These are phyloP conservation scores for Mesitornis unicolor DNA, from an alignment of 2,113 vertebrate genomes.

Conservation along the genomic window DNA sequence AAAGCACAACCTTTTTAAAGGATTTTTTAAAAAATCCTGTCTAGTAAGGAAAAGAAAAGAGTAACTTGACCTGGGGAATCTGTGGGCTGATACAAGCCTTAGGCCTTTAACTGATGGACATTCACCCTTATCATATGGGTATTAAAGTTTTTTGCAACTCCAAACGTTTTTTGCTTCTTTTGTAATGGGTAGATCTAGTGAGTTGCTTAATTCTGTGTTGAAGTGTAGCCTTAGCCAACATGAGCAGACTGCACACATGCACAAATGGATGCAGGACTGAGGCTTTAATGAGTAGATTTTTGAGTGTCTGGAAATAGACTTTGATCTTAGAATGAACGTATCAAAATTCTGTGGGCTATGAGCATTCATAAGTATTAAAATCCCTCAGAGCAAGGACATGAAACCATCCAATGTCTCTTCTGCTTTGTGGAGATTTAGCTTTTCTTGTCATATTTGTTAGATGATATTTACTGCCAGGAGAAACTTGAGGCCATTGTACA, in stretches of 20 bases:
- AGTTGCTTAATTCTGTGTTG: neutral
- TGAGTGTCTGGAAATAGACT: neutral
- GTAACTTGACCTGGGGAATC: neutral
- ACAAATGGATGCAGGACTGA: neutral
- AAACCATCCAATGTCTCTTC: neutral
- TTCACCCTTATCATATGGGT: neutral
- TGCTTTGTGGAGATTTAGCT: neutral
- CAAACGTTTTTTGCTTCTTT: neutral
- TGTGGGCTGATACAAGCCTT: neutral
- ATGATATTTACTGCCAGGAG: neutral
- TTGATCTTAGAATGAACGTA: slow-evolving; percentile 12
- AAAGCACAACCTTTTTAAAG: neutral
- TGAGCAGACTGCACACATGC: neutral
- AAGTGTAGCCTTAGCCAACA: neutral
- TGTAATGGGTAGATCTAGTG: neutral
- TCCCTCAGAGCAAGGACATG: slow-evolving; percentile 7
- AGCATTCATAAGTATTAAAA: neutral
- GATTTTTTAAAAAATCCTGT: neutral
- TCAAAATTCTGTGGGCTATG: neutral
- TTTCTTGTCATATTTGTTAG: neutral
- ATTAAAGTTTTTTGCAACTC: neutral
- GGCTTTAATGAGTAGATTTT: neutral
- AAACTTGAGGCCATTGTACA: neutral
- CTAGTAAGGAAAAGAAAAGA: neutral
- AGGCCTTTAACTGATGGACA: neutral